phyloP scores from a whole-genome alignment of 2,888 invertebrate genomes.

The Rhagonycha lutea region DNA sequence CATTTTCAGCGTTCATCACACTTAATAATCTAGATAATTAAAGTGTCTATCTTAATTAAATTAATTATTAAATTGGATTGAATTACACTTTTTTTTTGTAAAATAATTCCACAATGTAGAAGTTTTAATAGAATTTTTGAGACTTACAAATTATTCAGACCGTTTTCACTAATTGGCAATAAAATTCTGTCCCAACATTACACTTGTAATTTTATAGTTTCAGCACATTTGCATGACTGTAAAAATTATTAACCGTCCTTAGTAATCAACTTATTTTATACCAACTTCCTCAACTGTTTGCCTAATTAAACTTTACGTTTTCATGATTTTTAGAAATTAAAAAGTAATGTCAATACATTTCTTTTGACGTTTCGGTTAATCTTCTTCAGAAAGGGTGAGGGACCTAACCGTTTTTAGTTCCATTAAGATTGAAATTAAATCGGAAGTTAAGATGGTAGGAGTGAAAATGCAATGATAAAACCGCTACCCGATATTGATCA shows the following conservation, averaged over 20 bases:
- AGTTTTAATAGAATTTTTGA: neutral
- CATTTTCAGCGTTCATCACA: constrained; percentile 30
- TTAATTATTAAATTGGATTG: neutral
- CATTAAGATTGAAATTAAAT: neutral
- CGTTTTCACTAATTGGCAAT: constrained; percentile 1
- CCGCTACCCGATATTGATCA: constrained; percentile 42
- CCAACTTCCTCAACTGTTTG: constrained; percentile 3
- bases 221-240: constrained; percentile 2
- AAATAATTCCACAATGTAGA: neutral
- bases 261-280: neutral
- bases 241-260: neutral
- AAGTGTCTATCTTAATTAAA: neutral
- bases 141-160: constrained; percentile 2
- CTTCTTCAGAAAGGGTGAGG: neutral
- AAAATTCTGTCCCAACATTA: constrained; percentile 1
- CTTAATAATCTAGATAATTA: constrained; percentile 5
- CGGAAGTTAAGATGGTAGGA: neutral
- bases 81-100: neutral
- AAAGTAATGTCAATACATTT: neutral
- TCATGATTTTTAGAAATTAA: neutral
- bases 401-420: neutral
- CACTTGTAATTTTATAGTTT: constrained; percentile 2
- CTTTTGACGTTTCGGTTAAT: neutral
- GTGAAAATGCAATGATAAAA: constrained; percentile 33
- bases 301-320: neutral